These are phyloP conservation scores for Percina caprodes DNA, from an alignment of 2,113 vertebrate species.

Conservation along the genomic window DNA sequence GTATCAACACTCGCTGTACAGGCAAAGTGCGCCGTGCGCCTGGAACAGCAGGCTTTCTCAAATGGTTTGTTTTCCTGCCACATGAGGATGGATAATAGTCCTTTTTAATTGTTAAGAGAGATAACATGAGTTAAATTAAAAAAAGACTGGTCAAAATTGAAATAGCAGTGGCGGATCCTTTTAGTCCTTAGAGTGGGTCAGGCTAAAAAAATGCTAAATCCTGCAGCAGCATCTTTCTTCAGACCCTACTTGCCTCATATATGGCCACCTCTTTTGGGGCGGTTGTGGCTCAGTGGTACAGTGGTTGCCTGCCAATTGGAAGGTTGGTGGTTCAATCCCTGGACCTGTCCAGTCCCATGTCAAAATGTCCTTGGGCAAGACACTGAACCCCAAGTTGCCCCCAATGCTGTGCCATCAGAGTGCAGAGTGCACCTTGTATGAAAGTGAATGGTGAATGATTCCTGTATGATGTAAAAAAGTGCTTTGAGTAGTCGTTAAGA, in stretches of 20 bases:
- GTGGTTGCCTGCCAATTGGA: too few species aligned
- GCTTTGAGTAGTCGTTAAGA: too few species aligned
- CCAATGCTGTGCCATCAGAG: too few species aligned
- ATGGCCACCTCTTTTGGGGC: neutral
- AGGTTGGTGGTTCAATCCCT: too few species aligned
- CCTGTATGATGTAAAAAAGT: too few species aligned
- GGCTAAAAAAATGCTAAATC: neutral
- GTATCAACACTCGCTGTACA: constrained; percentile 61
- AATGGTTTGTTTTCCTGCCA: constrained; percentile 41
- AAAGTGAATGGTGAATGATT: too few species aligned
- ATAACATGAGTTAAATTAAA: neutral
- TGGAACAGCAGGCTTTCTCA: constrained; percentile 5
- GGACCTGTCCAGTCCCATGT: too few species aligned
- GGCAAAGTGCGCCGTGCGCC: constrained; percentile 1
- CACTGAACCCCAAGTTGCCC: too few species aligned
- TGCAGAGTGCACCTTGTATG: too few species aligned
- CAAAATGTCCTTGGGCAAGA: too few species aligned
- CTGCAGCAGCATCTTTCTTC: neutral
- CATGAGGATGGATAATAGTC: constrained; percentile 18
- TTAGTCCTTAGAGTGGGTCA: neutral
- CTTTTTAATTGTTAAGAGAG: constrained; percentile 35
- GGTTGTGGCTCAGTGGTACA: too few species aligned
- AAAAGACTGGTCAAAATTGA: neutral
- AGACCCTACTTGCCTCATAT: neutral
- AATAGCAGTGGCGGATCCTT: neutral